Conservation (phyloP, 2,888 invertebrate species). For the Drosophila putrida region DNA sequence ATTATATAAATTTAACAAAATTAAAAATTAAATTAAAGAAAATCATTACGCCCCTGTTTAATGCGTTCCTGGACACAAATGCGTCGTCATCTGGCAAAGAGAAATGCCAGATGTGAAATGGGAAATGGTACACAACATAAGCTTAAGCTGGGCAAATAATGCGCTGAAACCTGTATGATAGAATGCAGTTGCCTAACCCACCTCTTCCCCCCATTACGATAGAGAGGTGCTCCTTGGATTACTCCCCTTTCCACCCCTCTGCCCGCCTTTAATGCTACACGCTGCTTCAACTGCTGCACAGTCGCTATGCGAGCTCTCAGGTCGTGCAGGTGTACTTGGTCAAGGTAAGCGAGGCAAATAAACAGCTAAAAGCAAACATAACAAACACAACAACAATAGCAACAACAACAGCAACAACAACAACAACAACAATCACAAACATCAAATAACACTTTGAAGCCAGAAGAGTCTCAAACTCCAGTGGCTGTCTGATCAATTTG, state of each 20-base stretch:
- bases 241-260: too few species aligned
- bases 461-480: slow-evolving; percentile 7
- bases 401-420: slow-evolving; percentile 29
- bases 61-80: slow-evolving; percentile 25
- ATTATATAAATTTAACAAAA: neutral
- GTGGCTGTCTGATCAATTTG: slow-evolving; percentile 34
- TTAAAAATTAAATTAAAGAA: too few species aligned
- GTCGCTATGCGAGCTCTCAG: slow-evolving; percentile 3
- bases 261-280: neutral
- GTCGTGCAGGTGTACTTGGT: slow-evolving; percentile 63
- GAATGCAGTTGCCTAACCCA: slow-evolving; percentile 26
- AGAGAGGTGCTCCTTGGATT: slow-evolving; percentile 7
- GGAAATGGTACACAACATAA: slow-evolving; percentile 3
- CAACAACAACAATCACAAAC: neutral
- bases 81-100: slow-evolving; percentile 26
- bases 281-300: neutral
- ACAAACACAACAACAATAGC: slow-evolving; percentile 8
- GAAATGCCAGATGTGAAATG: slow-evolving; percentile 21
- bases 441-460: slow-evolving; percentile 3
- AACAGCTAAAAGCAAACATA: slow-evolving; percentile 12
- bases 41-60: neutral
- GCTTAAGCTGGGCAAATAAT: neutral
- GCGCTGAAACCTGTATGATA: slow-evolving; percentile 37
- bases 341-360: slow-evolving; percentile 63
- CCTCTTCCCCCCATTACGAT: neutral